A percentile compares a stretch with the other conserved stretches of the same genome.
phyloP scores from a whole-genome alignment of 2,888 invertebrate genomes.

The Caenorhabditis drosophilae region DNA sequence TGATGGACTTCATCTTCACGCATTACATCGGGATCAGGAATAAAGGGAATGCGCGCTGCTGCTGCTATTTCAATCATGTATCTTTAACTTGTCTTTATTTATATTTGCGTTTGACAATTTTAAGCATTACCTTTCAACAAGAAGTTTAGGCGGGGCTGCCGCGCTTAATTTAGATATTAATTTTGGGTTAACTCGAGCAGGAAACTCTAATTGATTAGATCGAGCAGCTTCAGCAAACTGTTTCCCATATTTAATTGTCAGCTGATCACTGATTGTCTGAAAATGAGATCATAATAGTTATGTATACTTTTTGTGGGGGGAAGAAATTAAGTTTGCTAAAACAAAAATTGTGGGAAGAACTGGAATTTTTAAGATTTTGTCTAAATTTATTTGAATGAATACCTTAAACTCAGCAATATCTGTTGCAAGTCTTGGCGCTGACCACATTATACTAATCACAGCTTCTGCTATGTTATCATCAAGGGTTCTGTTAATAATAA shows the following conservation, averaged over 20 bases:
- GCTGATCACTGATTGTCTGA: slow-evolving; percentile 83
- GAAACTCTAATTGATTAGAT: slow-evolving; percentile 78
- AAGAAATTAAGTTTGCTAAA: too few species aligned
- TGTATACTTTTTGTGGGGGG: too few species aligned
- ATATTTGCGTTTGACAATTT: neutral
- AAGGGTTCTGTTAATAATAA: slow-evolving; percentile 73
- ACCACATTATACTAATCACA: slow-evolving; percentile 95
- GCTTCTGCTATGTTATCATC: slow-evolving; percentile 95
- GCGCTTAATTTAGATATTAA: slow-evolving; percentile 88
- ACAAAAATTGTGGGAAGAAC: too few species aligned
- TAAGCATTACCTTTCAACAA: slow-evolving; percentile 83
- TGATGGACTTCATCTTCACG: slow-evolving; percentile 63
- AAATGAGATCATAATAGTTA: slow-evolving; percentile 69
- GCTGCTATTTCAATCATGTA: slow-evolving; percentile 92
- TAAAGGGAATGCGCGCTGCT: slow-evolving; percentile 90
- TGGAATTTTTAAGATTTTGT: too few species aligned
- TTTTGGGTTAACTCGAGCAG: slow-evolving; percentile 62
- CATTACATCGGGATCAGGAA: slow-evolving; percentile 84
- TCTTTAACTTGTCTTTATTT: slow-evolving; percentile 31
- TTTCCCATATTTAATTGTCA: slow-evolving; percentile 90
- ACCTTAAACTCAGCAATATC: slow-evolving; percentile 71
- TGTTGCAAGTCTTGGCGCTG: slow-evolving; percentile 82
- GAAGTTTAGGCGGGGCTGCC: slow-evolving; percentile 90
- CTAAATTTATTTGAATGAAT: neutral
- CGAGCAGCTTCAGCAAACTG: slow-evolving; percentile 88